Evolutionary conservation across 1,140 invertebrate genomes (phyloP).

Genomic region (Acyrthosiphon pisum): DNA sequence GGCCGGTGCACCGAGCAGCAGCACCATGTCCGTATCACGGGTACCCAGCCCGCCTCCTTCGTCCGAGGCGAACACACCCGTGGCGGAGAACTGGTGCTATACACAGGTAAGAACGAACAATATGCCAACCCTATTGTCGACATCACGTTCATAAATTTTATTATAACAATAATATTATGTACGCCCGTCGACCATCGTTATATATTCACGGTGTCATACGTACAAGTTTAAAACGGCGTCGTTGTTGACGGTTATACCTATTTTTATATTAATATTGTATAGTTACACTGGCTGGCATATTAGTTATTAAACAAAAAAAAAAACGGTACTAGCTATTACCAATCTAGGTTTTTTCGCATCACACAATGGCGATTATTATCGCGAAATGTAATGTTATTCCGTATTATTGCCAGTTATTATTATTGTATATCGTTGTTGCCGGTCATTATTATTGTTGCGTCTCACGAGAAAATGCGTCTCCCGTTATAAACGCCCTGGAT

Average conservation of each 20-base stretch:
- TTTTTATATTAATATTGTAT: not conserved
- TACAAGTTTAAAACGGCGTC: not conserved
- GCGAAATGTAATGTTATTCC: constrained; percentile 39
- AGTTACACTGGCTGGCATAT: not conserved
- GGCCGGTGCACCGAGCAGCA: constrained; percentile 71
- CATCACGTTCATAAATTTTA: no score
- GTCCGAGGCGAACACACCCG: constrained; percentile 87
- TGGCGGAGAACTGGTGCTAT: constrained; percentile 96
- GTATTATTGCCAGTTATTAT: constrained; percentile 10
- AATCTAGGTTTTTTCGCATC: constrained; percentile 10
- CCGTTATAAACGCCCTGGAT: constrained; percentile 44
- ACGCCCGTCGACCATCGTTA: not conserved
- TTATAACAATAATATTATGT: not conserved
- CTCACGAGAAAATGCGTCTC: constrained; percentile 41
- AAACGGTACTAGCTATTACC: constrained; percentile 32
- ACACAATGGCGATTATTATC: constrained; percentile 44
- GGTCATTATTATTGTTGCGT: constrained; percentile 27
- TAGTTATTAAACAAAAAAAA: constrained; percentile 13
- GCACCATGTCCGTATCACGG: constrained; percentile 86
- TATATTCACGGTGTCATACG: not conserved
- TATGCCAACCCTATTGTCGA: not conserved
- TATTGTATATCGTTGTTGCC: constrained; percentile 4
- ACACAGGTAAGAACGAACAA: constrained; percentile 76
- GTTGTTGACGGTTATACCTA: not conserved
- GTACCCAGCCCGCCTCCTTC: constrained; percentile 88